Evolutionary conservation across 64 coral and sea anemone genomes (phyloP).

Genomic region (Montipora cactus): DNA sequence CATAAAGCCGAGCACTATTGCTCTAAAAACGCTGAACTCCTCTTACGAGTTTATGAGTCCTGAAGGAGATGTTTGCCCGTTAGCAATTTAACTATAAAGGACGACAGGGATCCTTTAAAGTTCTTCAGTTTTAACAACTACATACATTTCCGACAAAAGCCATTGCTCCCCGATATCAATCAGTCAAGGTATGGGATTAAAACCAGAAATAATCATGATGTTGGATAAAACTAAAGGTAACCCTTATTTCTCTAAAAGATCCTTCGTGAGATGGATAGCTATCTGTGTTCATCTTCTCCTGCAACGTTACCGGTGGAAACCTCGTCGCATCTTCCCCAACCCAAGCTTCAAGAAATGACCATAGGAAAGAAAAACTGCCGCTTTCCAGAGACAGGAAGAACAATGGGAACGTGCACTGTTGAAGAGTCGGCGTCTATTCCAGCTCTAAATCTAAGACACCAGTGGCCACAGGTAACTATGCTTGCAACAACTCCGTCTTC

Average conservation of each 20-base stretch:
- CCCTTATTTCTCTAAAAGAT: too few species aligned
- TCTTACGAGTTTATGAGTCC: background rate
- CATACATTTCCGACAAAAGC: background rate
- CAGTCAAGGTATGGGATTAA: too few species aligned
- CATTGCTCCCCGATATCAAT: background rate
- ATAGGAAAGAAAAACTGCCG: background rate
- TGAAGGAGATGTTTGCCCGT: background rate
- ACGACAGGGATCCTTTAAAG: background rate
- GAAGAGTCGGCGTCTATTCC: background rate
- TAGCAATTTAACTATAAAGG: background rate
- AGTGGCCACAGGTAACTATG: too few species aligned
- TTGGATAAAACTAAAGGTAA: too few species aligned
- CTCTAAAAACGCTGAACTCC: background rate
- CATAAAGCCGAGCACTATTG: too few species aligned
- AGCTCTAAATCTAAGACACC: background rate
- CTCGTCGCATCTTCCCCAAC: background rate
- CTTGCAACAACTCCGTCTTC: too few species aligned
- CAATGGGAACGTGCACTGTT: too few species aligned
- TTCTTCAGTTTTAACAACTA: background rate
- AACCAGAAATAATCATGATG: too few species aligned
- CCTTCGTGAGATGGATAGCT: conserved; percentile 27
- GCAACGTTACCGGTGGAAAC: background rate
- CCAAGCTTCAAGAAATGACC: conserved; percentile 6
- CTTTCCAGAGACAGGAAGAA: too few species aligned
- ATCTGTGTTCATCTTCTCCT: conserved; percentile 25